Conservation (phyloP, 2,113 vertebrate species). For the Bos javanicus region DNA sequence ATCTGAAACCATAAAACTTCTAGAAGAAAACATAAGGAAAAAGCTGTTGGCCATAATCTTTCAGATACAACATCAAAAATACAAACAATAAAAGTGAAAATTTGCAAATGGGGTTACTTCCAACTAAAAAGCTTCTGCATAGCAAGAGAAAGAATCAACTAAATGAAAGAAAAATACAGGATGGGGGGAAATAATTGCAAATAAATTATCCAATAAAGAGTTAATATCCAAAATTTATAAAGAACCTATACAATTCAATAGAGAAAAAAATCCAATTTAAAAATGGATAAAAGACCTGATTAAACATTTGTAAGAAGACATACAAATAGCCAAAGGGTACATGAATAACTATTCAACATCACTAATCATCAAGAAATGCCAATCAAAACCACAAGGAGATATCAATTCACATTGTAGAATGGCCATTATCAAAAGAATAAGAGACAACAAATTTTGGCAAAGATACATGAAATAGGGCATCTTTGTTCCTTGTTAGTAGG, state of each 20-base stretch:
- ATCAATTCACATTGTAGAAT: background rate
- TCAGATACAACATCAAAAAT: background rate
- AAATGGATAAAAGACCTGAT: background rate
- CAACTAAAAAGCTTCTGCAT: background rate
- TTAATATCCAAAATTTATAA: background rate
- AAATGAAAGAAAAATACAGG: background rate
- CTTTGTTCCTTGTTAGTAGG: background rate
- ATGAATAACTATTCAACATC: background rate
- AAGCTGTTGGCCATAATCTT: background rate
- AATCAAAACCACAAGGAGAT: background rate
- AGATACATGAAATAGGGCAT: background rate
- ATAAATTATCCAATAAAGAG: background rate
- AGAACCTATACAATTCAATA: background rate
- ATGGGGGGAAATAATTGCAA: background rate
- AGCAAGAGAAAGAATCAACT: background rate
- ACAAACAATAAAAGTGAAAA: background rate
- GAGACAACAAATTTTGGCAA: background rate
- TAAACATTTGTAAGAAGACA: background rate
- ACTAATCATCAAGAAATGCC: background rate
- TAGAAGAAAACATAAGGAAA: background rate
- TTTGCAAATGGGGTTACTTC: background rate
- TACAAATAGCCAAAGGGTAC: background rate
- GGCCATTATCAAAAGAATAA: background rate
- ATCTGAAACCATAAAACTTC: background rate
- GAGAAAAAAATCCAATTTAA: background rate